phyloP scores from a whole-genome alignment of 2,113 vertebrate species.

The Delphinus delphis region DNA sequence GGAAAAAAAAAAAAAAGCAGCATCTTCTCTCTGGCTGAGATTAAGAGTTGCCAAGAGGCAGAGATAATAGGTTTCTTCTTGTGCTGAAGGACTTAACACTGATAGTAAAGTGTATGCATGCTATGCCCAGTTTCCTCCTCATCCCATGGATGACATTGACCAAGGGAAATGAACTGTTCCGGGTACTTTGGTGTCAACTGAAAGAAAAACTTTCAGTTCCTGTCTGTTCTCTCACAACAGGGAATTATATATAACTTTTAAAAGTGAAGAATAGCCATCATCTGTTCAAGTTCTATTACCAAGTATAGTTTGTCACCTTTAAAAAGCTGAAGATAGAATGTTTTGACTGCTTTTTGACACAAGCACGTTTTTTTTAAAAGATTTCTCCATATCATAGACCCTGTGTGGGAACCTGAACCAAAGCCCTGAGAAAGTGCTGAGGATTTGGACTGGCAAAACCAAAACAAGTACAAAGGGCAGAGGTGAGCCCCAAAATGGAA shows the following conservation, averaged over 20 bases:
- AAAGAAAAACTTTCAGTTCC: not conserved
- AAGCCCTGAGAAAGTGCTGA: not conserved
- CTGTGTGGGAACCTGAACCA: not conserved
- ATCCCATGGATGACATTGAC: not conserved
- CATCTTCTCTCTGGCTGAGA: not conserved
- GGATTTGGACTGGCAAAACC: not conserved
- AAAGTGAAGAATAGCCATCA: conserved; percentile 8
- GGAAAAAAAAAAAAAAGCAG: not conserved
- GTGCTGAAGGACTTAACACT: not conserved
- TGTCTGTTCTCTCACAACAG: conserved; percentile 32
- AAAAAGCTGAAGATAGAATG: not conserved
- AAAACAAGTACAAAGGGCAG: not conserved
- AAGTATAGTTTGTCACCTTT: conserved; percentile 19
- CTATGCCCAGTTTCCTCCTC: not conserved
- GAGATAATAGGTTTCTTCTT: not conserved
- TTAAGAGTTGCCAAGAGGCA: not conserved
- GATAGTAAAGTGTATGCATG: not conserved
- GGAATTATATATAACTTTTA: not conserved
- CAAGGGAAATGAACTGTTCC: conserved; percentile 33
- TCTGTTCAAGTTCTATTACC: not conserved
- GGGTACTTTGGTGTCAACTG: not conserved
- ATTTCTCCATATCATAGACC: not conserved
- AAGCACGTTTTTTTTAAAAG: not conserved
- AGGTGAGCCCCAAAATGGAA: not conserved
- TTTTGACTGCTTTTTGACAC: conserved; percentile 7